phyloP scores from a whole-genome alignment of 1,140 invertebrate genomes.

The Amyelois transitella region DNA sequence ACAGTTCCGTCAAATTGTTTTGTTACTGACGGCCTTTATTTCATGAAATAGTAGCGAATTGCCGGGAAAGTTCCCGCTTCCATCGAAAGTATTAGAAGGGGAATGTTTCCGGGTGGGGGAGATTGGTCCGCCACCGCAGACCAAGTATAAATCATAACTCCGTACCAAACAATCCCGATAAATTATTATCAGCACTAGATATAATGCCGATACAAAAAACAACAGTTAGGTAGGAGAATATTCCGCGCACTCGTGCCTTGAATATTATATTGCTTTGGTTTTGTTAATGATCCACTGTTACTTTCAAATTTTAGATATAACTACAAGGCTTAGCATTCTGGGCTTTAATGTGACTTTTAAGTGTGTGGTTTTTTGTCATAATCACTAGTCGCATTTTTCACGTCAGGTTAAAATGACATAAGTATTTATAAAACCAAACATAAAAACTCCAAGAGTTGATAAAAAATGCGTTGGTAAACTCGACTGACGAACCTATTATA shows the following conservation, averaged over 20 bases:
- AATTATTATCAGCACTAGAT: slow-evolving; percentile 27
- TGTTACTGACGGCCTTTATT: not conserved
- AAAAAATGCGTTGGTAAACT: too few species aligned
- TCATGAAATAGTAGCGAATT: not conserved
- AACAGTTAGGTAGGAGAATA: not conserved
- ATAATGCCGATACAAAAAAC: slow-evolving; percentile 23
- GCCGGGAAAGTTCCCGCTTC: slow-evolving; percentile 1
- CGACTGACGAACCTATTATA: too few species aligned
- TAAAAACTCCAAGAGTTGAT: too few species aligned
- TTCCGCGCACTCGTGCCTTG: not conserved
- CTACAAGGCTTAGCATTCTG: too few species aligned
- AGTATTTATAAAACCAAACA: too few species aligned
- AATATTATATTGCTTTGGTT: not conserved
- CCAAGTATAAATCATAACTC: slow-evolving; percentile 41
- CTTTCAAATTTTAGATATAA: too few species aligned
- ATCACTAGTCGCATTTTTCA: too few species aligned
- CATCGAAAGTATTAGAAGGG: slow-evolving; percentile 11
- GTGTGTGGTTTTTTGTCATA: too few species aligned
- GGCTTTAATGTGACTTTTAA: too few species aligned
- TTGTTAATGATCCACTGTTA: not conserved
- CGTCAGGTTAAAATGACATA: too few species aligned
- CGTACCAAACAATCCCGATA: slow-evolving; percentile 31
- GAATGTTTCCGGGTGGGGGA: slow-evolving; percentile 21
- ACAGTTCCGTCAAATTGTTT: not conserved
- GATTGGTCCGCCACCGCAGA: slow-evolving; percentile 26